Evolutionary conservation across 1,140 invertebrate genomes (phyloP).

Genomic region (Brachionus sp.): DNA sequence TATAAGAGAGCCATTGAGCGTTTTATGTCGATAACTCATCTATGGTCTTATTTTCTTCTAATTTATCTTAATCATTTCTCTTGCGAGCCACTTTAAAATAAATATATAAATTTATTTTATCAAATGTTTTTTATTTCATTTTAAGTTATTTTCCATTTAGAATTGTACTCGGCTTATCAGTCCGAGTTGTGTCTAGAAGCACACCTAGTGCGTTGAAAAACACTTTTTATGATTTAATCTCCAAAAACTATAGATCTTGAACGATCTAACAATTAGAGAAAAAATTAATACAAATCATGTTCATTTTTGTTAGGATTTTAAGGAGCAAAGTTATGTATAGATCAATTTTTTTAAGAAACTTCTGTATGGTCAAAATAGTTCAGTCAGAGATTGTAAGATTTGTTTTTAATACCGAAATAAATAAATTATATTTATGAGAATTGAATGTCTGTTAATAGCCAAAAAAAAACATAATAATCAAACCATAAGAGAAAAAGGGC

Average conservation of each 20-base stretch:
- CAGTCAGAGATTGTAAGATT: neutral
- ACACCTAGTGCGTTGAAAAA: neutral
- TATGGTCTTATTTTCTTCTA: neutral
- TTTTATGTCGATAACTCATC: neutral
- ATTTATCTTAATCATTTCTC: conserved; percentile 7
- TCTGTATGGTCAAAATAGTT: too few relatives aligned
- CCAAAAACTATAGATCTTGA: neutral
- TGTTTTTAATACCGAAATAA: neutral
- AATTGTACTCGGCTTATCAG: neutral
- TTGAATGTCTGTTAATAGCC: conserved; percentile 10
- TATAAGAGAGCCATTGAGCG: conserved; percentile 1
- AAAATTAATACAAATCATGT: too few relatives aligned
- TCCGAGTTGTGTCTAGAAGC: neutral
- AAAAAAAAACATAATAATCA: neutral
- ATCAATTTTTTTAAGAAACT: too few relatives aligned
- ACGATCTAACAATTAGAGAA: neutral
- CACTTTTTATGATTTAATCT: neutral
- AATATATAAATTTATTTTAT: neutral
- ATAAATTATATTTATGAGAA: neutral
- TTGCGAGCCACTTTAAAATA: neutral
- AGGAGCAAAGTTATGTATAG: too few relatives aligned
- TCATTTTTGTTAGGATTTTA: too few relatives aligned
- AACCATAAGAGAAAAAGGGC: neutral
- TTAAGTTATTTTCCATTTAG: neutral
- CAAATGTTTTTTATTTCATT: neutral